Evolutionary conservation across 2,113 vertebrate genomes (phyloP).

Genomic region (Petrocephalus zakoni): DNA sequence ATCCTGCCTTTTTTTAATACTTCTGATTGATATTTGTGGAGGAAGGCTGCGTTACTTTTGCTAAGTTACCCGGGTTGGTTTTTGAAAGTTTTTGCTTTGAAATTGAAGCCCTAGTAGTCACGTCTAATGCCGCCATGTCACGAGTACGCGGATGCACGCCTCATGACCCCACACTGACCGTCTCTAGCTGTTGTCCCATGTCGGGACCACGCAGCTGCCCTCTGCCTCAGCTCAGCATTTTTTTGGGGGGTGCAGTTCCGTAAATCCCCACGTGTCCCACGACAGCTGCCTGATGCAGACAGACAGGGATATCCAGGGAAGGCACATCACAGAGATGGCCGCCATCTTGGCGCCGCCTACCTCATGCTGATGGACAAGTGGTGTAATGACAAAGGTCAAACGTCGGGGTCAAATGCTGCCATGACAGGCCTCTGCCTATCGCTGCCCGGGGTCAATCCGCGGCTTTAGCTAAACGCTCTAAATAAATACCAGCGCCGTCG

Average conservation of each 20-base stretch:
- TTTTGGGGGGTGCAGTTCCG: not conserved
- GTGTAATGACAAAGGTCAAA: not conserved
- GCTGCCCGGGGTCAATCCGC: not conserved
- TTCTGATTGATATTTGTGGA: not conserved
- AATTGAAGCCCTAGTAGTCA: not conserved
- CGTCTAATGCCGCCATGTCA: not conserved
- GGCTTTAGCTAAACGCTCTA: slow-evolving; percentile 2
- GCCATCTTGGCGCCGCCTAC: not conserved
- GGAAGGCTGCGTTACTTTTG: not conserved
- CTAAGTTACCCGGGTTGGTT: not conserved
- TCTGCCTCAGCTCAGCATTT: not conserved
- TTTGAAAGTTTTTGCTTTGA: not conserved
- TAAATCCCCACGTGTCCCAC: not conserved
- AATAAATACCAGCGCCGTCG: not conserved
- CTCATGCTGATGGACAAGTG: not conserved
- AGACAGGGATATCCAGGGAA: not conserved
- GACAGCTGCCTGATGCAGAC: slow-evolving; percentile 1
- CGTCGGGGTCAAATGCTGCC: not conserved
- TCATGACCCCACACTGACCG: not conserved
- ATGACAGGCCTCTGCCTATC: not conserved
- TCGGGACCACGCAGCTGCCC: not conserved
- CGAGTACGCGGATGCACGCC: not conserved
- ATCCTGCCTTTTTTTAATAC: not conserved
- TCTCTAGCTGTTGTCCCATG: not conserved
- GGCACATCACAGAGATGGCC: not conserved